Percentiles rank a stretch among this genome's conserved stretches.
Evolutionary conservation across 1,140 invertebrate species (phyloP).

Genomic region (Ceratosolen solmsi): DNA sequence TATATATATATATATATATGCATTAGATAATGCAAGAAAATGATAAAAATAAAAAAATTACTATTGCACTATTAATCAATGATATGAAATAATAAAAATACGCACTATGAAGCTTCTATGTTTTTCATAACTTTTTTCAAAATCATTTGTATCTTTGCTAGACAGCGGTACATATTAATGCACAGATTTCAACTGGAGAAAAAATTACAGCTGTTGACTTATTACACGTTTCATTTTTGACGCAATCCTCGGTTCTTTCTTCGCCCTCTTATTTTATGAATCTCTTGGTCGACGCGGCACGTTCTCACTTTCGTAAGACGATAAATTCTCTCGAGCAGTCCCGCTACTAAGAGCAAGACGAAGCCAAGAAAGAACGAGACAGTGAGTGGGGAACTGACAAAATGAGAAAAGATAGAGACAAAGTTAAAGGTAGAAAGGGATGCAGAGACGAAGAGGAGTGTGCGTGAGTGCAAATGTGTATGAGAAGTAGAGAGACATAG

Average conservation of each 20-base stretch:
- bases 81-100: neutral
- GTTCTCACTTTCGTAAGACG: slow-evolving; percentile 28
- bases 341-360: neutral
- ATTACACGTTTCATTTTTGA: slow-evolving; percentile 40
- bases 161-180: neutral
- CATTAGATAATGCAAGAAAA: no score
- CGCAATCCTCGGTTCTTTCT: slow-evolving; percentile 7
- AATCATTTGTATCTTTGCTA: neutral
- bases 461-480: no score
- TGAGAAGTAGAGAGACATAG: neutral
- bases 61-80: neutral
- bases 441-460: no score
- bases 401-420: neutral
- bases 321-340: slow-evolving; percentile 34
- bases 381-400: neutral
- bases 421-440: no score
- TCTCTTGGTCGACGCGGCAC: slow-evolving; percentile 18
- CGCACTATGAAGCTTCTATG: neutral
- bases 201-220: slow-evolving; percentile 32
- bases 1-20: no score
- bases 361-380: neutral
- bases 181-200: neutral
- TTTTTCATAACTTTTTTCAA: neutral
- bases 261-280: slow-evolving; percentile 25
- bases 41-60: no score